Conservation (phyloP, 2,888 invertebrate genomes). For the Galerucella pusilla region DNA sequence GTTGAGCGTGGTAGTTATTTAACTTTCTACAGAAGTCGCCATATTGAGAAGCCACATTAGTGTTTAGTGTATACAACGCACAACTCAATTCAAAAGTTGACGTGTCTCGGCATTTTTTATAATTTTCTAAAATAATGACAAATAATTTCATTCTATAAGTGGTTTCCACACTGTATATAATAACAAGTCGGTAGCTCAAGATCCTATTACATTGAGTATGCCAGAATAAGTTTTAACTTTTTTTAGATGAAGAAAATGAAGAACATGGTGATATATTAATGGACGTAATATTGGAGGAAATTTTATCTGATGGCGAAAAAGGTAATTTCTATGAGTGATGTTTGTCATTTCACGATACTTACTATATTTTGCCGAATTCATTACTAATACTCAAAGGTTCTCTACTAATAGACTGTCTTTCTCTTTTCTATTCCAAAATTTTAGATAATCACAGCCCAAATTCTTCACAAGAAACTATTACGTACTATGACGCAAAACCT, state of each 20-base stretch:
- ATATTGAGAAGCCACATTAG: no score
- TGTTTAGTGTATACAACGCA: no score
- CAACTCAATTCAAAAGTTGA: no score
- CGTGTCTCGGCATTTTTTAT: no score
- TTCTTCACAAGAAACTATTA: not conserved
- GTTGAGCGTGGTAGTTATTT: no score
- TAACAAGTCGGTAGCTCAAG: no score
- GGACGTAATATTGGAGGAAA: constrained; percentile 42
- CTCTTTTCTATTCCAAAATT: not conserved
- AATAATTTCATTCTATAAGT: no score
- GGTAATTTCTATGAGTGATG: constrained; percentile 16
- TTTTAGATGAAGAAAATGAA: constrained; percentile 16
- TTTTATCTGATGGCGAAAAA: constrained; percentile 33
- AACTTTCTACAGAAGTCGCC: no score
- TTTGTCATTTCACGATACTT: not conserved
- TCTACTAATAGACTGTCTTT: not conserved
- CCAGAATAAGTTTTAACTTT: not conserved
- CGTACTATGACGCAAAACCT: constrained; percentile 6
- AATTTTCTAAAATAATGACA: no score
- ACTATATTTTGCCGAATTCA: not conserved
- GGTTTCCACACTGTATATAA: no score
- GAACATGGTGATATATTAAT: constrained; percentile 27
- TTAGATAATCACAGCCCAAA: not conserved
- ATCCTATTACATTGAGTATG: no score
- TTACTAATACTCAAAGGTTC: not conserved